Percentiles rank a stretch among this genome's conserved stretches.
phyloP scores from a whole-genome alignment of 2,797 vertebrate genomes.

The Poeciliopsis gracilis region DNA sequence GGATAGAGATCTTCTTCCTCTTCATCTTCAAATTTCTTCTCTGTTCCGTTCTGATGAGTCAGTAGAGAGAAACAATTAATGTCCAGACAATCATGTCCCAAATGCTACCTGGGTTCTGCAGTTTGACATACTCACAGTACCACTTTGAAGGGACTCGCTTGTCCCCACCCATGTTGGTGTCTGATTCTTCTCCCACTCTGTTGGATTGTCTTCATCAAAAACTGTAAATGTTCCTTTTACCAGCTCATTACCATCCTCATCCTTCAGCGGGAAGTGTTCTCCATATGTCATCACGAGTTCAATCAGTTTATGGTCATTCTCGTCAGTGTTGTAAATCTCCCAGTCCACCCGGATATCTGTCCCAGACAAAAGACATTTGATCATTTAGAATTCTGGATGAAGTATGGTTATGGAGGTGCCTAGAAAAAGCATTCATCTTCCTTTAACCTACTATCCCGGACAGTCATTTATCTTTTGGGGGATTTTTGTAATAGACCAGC shows the following conservation, averaged over 20 bases:
- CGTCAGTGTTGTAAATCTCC: slow-evolving; percentile 84
- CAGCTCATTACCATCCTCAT: slow-evolving; percentile 77
- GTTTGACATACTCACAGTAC: slow-evolving; percentile 68
- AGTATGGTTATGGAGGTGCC: not conserved
- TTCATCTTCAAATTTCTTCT: slow-evolving; percentile 33
- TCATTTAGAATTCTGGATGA: not conserved
- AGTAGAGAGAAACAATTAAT: slow-evolving; percentile 10
- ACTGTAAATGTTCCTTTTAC: slow-evolving; percentile 27
- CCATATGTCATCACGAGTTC: slow-evolving; percentile 86
- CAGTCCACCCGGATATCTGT: slow-evolving; percentile 93
- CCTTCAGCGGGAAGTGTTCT: slow-evolving; percentile 83
- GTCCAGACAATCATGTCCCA: not conserved
- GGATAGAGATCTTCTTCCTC: slow-evolving; percentile 30
- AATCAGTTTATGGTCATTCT: slow-evolving; percentile 78
- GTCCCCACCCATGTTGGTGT: slow-evolving; percentile 52
- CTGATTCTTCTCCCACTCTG: slow-evolving; percentile 46
- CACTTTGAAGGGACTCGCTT: slow-evolving; percentile 49
- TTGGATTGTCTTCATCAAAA: slow-evolving; percentile 42
- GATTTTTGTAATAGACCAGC: not conserved
- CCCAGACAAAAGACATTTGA: not conserved
- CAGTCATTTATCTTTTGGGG: not conserved
- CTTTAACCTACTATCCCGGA: not conserved
- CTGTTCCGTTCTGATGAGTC: slow-evolving; percentile 43
- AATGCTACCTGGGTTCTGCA: not conserved
- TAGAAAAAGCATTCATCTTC: not conserved